Conservation (phyloP, 2,888 invertebrate genomes). For the Perizoma affinitatum region DNA sequence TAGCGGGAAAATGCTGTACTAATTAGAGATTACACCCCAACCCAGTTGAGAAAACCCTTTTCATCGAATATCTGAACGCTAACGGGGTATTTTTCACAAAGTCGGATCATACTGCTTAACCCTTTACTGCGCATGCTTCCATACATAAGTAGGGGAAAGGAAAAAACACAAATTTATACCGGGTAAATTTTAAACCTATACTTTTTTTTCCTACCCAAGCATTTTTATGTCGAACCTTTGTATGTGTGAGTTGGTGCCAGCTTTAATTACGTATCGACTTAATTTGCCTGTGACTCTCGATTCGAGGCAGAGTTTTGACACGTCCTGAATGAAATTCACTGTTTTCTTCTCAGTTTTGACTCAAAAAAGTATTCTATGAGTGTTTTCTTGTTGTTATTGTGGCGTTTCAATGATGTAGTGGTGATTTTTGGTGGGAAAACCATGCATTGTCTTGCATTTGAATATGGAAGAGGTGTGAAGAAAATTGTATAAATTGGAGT, state of each 20-base stretch:
- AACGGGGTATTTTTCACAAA: slow-evolving; percentile 30
- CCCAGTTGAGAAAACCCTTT: slow-evolving; percentile 38
- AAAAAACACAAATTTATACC: slow-evolving; percentile 84
- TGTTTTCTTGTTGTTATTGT: slow-evolving; percentile 35
- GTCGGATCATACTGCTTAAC: slow-evolving; percentile 59
- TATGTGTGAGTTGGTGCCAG: slow-evolving; percentile 78
- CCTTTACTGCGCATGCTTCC: slow-evolving; percentile 82
- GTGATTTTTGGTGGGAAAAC: slow-evolving; percentile 65
- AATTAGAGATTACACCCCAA: slow-evolving; percentile 50
- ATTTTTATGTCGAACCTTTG: slow-evolving; percentile 82
- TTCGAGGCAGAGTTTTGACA: slow-evolving; percentile 57
- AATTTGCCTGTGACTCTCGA: slow-evolving; percentile 75
- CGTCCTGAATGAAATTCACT: slow-evolving; percentile 35
- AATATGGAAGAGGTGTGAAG: slow-evolving; percentile 30
- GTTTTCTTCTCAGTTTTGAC: slow-evolving; percentile 40
- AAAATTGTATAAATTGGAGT: slow-evolving; percentile 38
- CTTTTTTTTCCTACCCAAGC: slow-evolving; percentile 79
- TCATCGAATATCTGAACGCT: slow-evolving; percentile 14
- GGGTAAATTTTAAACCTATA: slow-evolving; percentile 84
- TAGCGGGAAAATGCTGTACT: slow-evolving; percentile 59
- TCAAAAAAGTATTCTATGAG: slow-evolving; percentile 37
- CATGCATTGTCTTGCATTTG: slow-evolving; percentile 26
- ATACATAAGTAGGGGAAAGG: slow-evolving; percentile 79
- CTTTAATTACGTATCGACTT: slow-evolving; percentile 85
- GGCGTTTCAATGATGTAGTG: slow-evolving; percentile 31